phyloP scores from a whole-genome alignment of 2,113 vertebrate genomes.

The Oreocharis arfaki region DNA sequence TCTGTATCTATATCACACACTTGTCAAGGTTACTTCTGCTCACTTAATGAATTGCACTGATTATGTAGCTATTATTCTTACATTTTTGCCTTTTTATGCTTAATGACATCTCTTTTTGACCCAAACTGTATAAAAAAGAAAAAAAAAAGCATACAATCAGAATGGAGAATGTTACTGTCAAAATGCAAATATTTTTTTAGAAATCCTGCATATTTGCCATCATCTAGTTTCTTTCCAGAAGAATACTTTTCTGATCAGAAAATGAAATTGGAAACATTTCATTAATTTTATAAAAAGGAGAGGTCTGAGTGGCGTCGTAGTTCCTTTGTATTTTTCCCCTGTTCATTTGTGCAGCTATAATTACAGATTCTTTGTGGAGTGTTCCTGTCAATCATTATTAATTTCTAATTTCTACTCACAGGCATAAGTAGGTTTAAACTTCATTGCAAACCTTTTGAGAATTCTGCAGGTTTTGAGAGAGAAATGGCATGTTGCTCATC shows the following conservation, averaged over 20 bases:
- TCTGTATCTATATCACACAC: background rate
- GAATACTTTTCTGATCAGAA: slow-evolving; percentile 67
- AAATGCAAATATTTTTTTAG: slow-evolving; percentile 66
- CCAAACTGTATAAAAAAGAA: slow-evolving; percentile 10
- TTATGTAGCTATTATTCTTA: slow-evolving; percentile 62
- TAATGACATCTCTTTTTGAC: slow-evolving; percentile 64
- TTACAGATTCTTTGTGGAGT: slow-evolving; percentile 73
- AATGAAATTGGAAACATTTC: slow-evolving; percentile 74
- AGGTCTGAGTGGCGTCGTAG: slow-evolving; percentile 68
- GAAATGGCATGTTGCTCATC: slow-evolving; percentile 49
- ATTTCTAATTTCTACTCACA: slow-evolving; percentile 77
- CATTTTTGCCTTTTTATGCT: slow-evolving; percentile 66
- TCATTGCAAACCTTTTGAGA: slow-evolving; percentile 47
- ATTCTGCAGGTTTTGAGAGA: slow-evolving; percentile 31
- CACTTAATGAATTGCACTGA: slow-evolving; percentile 58
- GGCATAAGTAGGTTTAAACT: slow-evolving; percentile 64
- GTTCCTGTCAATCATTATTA: slow-evolving; percentile 77
- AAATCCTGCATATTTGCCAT: slow-evolving; percentile 55
- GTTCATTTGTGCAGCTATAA: slow-evolving; percentile 71
- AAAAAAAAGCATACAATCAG: background rate
- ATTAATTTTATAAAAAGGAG: slow-evolving; percentile 59
- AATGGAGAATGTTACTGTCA: slow-evolving; percentile 51
- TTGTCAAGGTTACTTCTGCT: slow-evolving; percentile 30
- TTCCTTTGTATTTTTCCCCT: slow-evolving; percentile 45
- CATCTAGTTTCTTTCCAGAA: slow-evolving; percentile 60